These are phyloP conservation scores for Bettongia penicillata DNA, from an alignment of 2,113 vertebrate species.

Conservation along the genomic window DNA sequence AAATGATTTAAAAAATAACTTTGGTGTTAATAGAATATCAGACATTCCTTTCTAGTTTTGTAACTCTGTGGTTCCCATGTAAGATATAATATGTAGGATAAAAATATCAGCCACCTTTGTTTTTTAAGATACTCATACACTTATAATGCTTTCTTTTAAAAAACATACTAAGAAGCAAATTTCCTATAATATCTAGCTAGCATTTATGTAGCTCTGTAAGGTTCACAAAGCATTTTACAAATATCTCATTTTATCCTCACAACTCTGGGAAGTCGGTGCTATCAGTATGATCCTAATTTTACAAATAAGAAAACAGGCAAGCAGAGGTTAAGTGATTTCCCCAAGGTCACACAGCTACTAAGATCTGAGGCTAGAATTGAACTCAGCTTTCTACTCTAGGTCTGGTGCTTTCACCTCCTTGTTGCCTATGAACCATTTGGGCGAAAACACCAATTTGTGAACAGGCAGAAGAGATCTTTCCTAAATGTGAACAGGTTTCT, in stretches of 20 bases:
- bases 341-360: background rate
- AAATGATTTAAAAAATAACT: slow-evolving; percentile 9
- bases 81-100: background rate
- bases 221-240: background rate
- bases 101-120: background rate
- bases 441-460: too few relatives aligned
- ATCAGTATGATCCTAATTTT: background rate
- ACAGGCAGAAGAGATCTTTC: too few relatives aligned
- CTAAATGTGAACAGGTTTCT: too few relatives aligned
- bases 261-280: background rate
- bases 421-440: too few relatives aligned
- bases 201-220: background rate
- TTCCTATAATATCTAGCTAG: background rate
- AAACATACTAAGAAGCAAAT: background rate
- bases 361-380: background rate
- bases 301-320: background rate
- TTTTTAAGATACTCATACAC: background rate
- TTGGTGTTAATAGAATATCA: slow-evolving; percentile 28
- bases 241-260: background rate
- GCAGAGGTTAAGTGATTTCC: background rate
- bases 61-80: background rate
- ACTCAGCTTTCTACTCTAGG: background rate
- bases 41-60: background rate
- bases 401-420: background rate
- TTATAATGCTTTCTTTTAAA: slow-evolving; percentile 34